Base-by-base conservation (phyloP, 1,140 invertebrate species). In the Ceratoteleas bidentatus region DNA sequence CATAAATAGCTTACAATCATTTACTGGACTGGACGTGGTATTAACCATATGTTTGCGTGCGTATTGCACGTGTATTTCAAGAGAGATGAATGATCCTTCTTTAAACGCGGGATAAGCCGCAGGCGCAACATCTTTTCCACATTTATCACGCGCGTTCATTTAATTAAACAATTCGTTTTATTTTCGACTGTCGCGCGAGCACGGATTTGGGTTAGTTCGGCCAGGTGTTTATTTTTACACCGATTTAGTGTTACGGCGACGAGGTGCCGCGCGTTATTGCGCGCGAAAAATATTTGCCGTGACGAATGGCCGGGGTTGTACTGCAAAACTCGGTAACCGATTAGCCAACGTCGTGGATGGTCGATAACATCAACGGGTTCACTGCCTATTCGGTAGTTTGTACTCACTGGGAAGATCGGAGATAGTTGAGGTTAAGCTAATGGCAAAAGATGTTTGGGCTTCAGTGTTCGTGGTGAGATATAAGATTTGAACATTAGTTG, bases 51-150 rank as follows among this genome's bases (percentile, higher is more conserved):
- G 81, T 79, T 83, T 83, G 81, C 81, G 72, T 79, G 75, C 70
- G 74, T 60, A 75, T 76, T 83, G 75, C 81, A 72, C 65, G 75
- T 78, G 81, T 83, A 83, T 83, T 83, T 83, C 81, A 79, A 83
- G 70, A 83, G 81, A 83, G 81, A 83, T 83, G 81, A 83, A 83
- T 83, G 81, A 78, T 83, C 70, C 75, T 83, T 70, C 81, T 79
- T 78, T 79, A 69, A 77, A 75, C 56, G 70, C 68, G 50, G 61
- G 68, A 61, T 70, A 69, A 74, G 60, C 53, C 11, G 78, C 60
- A 56, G 50, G 33, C 40, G 57, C 56, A 70, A 75, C 69, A 70
- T 74, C 69, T 83, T 78, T 78, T 83, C 57, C 16, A 50, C 62
- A 77, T 83, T 75, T 70, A 70, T 83, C 70, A 83, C 79, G 78